Evolutionary conservation across 2,888 invertebrate genomes (phyloP).

Genomic region (Choreutis nemorana): DNA sequence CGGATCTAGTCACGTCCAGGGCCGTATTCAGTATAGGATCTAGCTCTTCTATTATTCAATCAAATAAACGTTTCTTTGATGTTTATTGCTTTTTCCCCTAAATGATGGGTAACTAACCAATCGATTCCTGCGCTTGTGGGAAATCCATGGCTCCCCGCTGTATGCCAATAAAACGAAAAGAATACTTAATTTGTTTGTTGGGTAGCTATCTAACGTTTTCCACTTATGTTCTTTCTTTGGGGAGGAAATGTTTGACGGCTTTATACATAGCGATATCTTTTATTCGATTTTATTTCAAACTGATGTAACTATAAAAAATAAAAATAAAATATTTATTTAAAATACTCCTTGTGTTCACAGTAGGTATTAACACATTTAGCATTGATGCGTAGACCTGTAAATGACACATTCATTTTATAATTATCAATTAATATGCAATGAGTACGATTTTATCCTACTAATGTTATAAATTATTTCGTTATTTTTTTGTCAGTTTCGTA

Average conservation of each 20-base stretch:
- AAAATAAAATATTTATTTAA: no score
- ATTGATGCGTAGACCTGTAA: background rate
- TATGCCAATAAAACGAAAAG: background rate
- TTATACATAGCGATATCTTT: background rate
- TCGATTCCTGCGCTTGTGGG: slow-evolving; percentile 37
- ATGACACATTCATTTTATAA: background rate
- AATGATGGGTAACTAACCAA: slow-evolving; percentile 29
- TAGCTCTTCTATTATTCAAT: slow-evolving; percentile 39
- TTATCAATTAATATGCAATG: background rate
- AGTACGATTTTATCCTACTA: background rate
- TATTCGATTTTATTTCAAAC: no score
- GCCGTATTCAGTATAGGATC: slow-evolving; percentile 21
- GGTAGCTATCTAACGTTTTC: background rate
- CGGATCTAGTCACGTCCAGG: slow-evolving; percentile 1
- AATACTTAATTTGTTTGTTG: background rate
- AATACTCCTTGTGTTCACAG: no score
- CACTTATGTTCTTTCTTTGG: no score
- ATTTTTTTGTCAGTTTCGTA: background rate
- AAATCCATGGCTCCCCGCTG: slow-evolving; percentile 39
- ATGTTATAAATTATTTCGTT: background rate
- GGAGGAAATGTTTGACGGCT: no score
- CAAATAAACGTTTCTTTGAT: slow-evolving; percentile 35
- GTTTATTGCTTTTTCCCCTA: slow-evolving; percentile 39
- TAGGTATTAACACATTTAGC: no score
- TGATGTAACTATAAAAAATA: no score